phyloP scores from a whole-genome alignment of 2,797 vertebrate species.

The Myripristis jacobus region DNA sequence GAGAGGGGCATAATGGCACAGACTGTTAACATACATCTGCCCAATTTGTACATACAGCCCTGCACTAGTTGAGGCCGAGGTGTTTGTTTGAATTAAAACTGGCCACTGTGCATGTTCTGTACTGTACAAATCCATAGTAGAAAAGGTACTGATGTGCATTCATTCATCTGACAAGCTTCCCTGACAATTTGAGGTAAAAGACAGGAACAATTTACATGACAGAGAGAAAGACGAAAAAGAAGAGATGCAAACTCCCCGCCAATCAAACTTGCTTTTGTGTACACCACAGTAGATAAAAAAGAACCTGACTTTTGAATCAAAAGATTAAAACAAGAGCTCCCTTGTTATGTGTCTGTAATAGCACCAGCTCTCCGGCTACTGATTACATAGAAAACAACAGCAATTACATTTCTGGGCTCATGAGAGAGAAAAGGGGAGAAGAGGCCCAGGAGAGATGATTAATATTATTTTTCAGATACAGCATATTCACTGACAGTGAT shows the following conservation, averaged over 20 bases:
- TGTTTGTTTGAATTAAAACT: conserved; percentile 77
- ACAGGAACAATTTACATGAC: conserved; percentile 83
- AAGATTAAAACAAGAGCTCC: conserved; percentile 83
- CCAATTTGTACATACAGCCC: conserved; percentile 67
- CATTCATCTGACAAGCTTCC: conserved; percentile 84
- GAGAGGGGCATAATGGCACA: conserved; percentile 56
- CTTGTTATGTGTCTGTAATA: conserved; percentile 72
- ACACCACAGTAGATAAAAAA: conserved; percentile 76
- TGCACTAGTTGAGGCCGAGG: conserved; percentile 48
- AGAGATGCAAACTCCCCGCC: conserved; percentile 75
- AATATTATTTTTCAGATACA: conserved; percentile 77
- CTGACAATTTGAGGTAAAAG: conserved; percentile 81
- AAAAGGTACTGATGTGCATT: conserved; percentile 62
- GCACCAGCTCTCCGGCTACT: conserved; percentile 70
- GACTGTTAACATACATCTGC: conserved; percentile 69
- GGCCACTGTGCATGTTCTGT: conserved; percentile 52
- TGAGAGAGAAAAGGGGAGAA: conserved; percentile 64
- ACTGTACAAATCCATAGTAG: conserved; percentile 64
- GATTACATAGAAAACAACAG: conserved; percentile 81
- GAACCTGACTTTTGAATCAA: conserved; percentile 81
- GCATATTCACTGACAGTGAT: conserved; percentile 66
- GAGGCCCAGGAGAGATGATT: conserved; percentile 79
- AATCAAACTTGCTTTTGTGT: conserved; percentile 83
- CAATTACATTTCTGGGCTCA: conserved; percentile 81
- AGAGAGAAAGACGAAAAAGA: conserved; percentile 53